A percentile compares a stretch with the other conserved stretches of the same genome.
These are phyloP conservation scores for Rhinoderma darwinii DNA, from an alignment of 2,113 vertebrate species.

Conservation along the genomic window DNA sequence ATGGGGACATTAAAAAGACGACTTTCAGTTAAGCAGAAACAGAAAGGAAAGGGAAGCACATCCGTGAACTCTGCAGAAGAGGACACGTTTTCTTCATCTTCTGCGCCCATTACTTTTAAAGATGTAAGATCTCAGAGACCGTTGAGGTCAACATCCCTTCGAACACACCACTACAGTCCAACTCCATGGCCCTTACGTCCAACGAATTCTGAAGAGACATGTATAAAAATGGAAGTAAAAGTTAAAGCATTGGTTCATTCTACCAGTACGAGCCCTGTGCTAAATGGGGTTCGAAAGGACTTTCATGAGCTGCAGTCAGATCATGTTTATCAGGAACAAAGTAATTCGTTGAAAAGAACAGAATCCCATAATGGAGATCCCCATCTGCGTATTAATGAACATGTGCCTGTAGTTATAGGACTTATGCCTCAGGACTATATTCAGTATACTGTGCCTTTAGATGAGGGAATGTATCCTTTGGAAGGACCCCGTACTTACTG, in stretches of 20 bases:
- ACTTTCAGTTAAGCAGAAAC: slow-evolving; percentile 94
- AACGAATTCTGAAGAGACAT: slow-evolving; percentile 91
- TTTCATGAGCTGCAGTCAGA: slow-evolving; percentile 90
- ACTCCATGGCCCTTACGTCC: slow-evolving; percentile 94
- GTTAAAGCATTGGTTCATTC: slow-evolving; percentile 97
- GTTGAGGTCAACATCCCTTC: slow-evolving; percentile 88
- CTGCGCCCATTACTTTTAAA: slow-evolving; percentile 90
- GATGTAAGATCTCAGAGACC: slow-evolving; percentile 91
- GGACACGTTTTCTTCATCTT: slow-evolving; percentile 91
- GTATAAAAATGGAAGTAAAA: slow-evolving; percentile 95
- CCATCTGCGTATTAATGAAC: slow-evolving; percentile 90
- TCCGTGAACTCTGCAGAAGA: slow-evolving; percentile 83
- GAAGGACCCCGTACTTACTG: slow-evolving; percentile 89
- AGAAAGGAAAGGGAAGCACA: slow-evolving; percentile 85
- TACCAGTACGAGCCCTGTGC: slow-evolving; percentile 85
- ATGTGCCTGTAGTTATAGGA: slow-evolving; percentile 96
- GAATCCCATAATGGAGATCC: slow-evolving; percentile 86
- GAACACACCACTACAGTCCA: slow-evolving; percentile 95
- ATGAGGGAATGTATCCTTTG: slow-evolving; percentile 93
- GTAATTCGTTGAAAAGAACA: slow-evolving; percentile 78
- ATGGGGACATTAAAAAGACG: slow-evolving; percentile 96
- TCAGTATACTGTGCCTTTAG: slow-evolving; percentile 99
- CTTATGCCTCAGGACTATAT: slow-evolving; percentile 98
- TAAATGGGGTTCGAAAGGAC: slow-evolving; percentile 92
- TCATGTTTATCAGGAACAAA: slow-evolving; percentile 83